Base-by-base conservation (phyloP, 2,797 vertebrate genomes). In the Hylomyscus alleni region DNA sequence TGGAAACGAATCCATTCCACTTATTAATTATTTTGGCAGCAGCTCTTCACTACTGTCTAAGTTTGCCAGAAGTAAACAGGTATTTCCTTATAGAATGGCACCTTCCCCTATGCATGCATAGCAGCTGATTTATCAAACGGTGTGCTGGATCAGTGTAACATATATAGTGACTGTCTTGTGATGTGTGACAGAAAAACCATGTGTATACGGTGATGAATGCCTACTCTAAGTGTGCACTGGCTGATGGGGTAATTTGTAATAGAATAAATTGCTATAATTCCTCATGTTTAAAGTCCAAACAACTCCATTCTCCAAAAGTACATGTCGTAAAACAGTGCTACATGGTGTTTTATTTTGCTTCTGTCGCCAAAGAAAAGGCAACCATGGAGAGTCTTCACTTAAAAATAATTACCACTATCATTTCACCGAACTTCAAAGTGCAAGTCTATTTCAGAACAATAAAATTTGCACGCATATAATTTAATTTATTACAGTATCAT, bases 371-470 rank as follows among this genome's bases (percentile, higher is more conserved):
- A 89, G 52, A 47, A 80, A 82, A 81, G 88, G 31, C 3, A 31
- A 56, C 56, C 4, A 84, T 47, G 89, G 56, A 89, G 58, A 1
- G 31, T 26, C 67, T 91, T 93, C 69, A 94, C 83, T 97, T 94
- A n/a, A 93, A 95, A 67, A 29, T 40, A 94, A 86, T 69, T 94
- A 80, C 44, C 92, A 58, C 76, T 90, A 65, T 69, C 81, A 90
- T 88, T 22, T 95, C n/a, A 37, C 60, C 83, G 77, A 97, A 95
- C 87, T 81, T 97, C 47, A 91, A 89, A 93, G 62, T 93, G 12
- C 73, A 93, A 80, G 86, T 91, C 94, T 95, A 90, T 93, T 91
- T 96, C 77, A 90, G 77, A 97, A 81, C 77, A 94, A 96, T 84
- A 69, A 56, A 37, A 95, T 96, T 96, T 92, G 92, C 58, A 89